Evolutionary conservation across 2,797 vertebrate genomes (phyloP), one percentile per base, ranked within the genome.

Genomic region (Anguilla megastoma): DNA sequence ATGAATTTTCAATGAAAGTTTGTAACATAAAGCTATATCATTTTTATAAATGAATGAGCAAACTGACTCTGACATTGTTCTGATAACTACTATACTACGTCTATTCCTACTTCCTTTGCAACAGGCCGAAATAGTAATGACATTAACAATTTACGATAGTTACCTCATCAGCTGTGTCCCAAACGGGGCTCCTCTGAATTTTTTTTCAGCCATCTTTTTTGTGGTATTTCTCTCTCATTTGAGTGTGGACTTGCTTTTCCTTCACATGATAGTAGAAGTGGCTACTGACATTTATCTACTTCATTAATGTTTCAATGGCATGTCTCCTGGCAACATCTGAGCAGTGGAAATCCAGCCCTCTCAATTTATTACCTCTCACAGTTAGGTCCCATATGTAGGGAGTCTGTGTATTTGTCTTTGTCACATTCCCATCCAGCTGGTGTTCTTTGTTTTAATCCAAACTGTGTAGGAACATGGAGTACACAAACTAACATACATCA

Each of bases 161-260:
- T 89, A 94, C 95, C 94, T 94, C 88, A 91, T 89, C 88, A 91
- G 87, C 89, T 93, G 82, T 80, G 86, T 91, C 87, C 93, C 91
- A 0, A 91, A 96, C 14, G 94, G 90, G 1, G 92, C 90, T 33
- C 93, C 92, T 52, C 45, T 84, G 74, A 94, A 94, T 16, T 86
- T 86, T 82, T 90, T 91, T 24, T 86, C 86, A 48, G 89, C 80
- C 91, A 93, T 92, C 14, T 82, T 86, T 56, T 21, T 82, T 50
- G 18, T 24, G 21, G 10, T 50, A 2, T n/a, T 50, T 50, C 6
- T 8, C 12, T 14, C 45, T 8, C 18, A n/a, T 50, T 36, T 21
- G 76, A 45, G 76, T 45, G 74, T 82, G 45, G 18, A 48, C 10
- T 9, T 10, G 1, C 45, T 21, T 7, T 14, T 82, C 24, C 79